Evolutionary conservation across 2,888 invertebrate species (phyloP).

Genomic region (Coremacera marginata): DNA sequence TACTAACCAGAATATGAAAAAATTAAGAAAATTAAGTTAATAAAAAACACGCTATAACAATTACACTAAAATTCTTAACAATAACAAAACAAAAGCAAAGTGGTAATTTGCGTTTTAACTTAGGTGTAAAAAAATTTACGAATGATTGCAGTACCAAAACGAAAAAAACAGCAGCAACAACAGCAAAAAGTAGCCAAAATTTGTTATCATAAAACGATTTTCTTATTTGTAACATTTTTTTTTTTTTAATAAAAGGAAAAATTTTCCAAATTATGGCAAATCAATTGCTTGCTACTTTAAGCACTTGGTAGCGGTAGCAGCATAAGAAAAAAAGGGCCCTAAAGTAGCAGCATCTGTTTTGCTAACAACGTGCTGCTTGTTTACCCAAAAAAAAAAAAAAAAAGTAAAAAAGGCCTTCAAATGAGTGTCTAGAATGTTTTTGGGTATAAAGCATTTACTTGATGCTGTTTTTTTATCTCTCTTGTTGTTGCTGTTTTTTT

Average conservation of each 20-base stretch:
- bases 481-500: conserved; percentile 12
- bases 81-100: too few species aligned
- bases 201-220: conserved; percentile 38
- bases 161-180: background rate
- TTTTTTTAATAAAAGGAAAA: conserved; percentile 32
- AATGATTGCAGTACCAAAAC: background rate
- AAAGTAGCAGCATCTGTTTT: conserved; percentile 46
- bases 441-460: background rate
- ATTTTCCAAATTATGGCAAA: conserved; percentile 66
- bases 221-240: conserved; percentile 15
- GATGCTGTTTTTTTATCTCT: background rate
- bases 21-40: too few species aligned
- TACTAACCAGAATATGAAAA: too few species aligned
- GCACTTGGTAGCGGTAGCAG: background rate
- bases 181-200: background rate
- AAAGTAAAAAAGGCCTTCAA: background rate
- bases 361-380: background rate
- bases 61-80: too few species aligned
- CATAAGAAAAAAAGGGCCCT: conserved; percentile 31
- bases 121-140: too few species aligned
- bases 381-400: background rate
- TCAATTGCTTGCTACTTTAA: conserved; percentile 57
- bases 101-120: too few species aligned
- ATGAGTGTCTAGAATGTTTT: background rate
- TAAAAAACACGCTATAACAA: too few species aligned